phyloP scores from a whole-genome alignment of 2,113 vertebrate genomes.

The Sapayoa aenigma region DNA sequence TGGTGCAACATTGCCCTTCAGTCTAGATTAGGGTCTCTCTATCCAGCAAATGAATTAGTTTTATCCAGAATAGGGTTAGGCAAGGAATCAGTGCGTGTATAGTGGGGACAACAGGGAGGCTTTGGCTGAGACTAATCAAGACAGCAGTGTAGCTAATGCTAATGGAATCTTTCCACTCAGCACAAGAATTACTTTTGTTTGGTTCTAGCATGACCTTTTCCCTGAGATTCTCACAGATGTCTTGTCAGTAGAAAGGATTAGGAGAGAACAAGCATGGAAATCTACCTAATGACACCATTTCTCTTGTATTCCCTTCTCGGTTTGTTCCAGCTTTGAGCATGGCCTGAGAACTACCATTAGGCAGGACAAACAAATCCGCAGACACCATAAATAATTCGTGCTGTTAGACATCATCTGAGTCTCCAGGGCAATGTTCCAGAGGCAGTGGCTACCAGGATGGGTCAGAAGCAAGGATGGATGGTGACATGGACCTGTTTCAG shows the following conservation, averaged over 20 bases:
- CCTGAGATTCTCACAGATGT: neutral
- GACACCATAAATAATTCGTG: neutral
- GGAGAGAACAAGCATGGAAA: neutral
- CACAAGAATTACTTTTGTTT: neutral
- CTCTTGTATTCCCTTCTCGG: neutral
- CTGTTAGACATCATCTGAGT: neutral
- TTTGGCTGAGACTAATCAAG: neutral
- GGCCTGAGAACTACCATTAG: neutral
- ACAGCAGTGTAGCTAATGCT: neutral
- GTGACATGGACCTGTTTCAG: neutral
- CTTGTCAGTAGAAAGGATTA: neutral
- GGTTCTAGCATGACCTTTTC: neutral
- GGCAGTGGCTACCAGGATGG: neutral
- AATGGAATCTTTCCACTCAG: neutral
- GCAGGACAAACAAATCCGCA: neutral
- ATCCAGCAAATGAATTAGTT: neutral
- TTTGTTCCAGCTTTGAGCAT: neutral
- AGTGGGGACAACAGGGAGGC: neutral
- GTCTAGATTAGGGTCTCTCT: neutral
- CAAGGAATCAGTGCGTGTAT: neutral
- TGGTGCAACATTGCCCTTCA: neutral
- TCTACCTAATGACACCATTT: neutral
- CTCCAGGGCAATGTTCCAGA: neutral
- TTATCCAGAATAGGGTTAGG: neutral
- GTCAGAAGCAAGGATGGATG: neutral